These are phyloP conservation scores for Laspeyria flexula DNA, from an alignment of 2,888 invertebrate species.

Conservation along the genomic window DNA sequence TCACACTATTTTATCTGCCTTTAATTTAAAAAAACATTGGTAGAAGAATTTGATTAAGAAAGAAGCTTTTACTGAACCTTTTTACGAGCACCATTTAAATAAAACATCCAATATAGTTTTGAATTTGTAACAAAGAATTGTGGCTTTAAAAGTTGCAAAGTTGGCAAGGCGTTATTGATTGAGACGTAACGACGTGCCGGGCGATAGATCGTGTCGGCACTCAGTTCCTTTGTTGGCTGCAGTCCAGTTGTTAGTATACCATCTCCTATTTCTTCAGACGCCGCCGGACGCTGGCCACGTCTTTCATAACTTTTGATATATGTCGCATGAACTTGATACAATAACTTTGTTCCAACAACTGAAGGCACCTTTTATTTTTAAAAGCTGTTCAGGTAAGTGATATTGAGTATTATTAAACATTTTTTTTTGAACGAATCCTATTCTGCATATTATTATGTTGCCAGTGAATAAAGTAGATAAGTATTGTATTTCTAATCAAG, in stretches of 20 bases:
- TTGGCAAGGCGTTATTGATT: slow-evolving; percentile 8
- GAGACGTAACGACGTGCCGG: slow-evolving; percentile 26
- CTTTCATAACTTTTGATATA: slow-evolving; percentile 48
- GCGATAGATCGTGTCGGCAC: slow-evolving; percentile 27
- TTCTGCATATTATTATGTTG: too few relatives aligned
- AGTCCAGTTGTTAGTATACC: slow-evolving; percentile 52
- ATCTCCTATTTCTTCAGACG: slow-evolving; percentile 49
- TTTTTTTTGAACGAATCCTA: too few relatives aligned
- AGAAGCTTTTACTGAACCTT: too few relatives aligned
- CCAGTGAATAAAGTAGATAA: too few relatives aligned
- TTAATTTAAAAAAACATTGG: too few relatives aligned
- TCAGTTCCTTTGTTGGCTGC: slow-evolving; percentile 51
- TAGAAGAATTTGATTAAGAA: too few relatives aligned
- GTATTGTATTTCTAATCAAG: too few relatives aligned
- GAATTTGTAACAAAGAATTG: too few relatives aligned
- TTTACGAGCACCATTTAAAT: too few relatives aligned
- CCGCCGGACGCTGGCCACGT: slow-evolving; percentile 17
- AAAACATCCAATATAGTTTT: too few relatives aligned
- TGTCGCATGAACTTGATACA: slow-evolving; percentile 40
- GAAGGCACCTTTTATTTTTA: slow-evolving; percentile 16
- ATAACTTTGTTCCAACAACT: slow-evolving; percentile 27
- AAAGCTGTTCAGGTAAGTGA: slow-evolving; percentile 4
- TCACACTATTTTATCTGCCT: too few relatives aligned
- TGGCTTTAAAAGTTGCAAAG: not conserved
- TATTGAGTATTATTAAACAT: not conserved